These are phyloP conservation scores for Ophion slaviceki DNA, from an alignment of 2,888 invertebrate species.

Conservation along the genomic window DNA sequence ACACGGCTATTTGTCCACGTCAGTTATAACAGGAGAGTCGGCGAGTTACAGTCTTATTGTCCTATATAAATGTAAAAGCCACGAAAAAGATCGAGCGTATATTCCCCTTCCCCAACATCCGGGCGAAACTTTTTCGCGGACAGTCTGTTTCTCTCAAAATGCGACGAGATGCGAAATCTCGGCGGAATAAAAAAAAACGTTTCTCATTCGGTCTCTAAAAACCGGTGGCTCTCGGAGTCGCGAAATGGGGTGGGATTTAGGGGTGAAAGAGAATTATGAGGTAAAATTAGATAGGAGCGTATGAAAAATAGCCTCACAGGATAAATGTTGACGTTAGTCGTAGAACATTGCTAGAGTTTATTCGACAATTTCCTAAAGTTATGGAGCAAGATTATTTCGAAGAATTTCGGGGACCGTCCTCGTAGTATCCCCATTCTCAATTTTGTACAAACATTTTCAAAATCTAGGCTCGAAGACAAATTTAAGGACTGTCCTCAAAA, in stretches of 20 bases:
- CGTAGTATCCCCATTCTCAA: too few species aligned
- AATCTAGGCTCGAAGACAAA: too few species aligned
- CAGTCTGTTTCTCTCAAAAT: constrained; percentile 41
- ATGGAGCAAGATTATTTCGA: neutral
- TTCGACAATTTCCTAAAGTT: neutral
- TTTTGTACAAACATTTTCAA: too few species aligned
- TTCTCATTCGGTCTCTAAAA: constrained; percentile 8
- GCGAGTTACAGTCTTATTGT: constrained; percentile 37
- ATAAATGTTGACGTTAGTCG: constrained; percentile 54
- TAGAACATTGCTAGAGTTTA: constrained; percentile 13
- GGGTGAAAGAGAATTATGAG: constrained; percentile 33
- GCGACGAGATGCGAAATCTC: constrained; percentile 25
- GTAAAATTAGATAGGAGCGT: constrained; percentile 50
- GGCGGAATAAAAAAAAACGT: neutral
- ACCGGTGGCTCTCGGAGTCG: constrained; percentile 19
- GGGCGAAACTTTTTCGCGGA: constrained; percentile 33
- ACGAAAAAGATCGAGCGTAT: constrained; percentile 39
- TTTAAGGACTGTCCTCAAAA: too few species aligned
- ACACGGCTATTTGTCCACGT: constrained; percentile 60
- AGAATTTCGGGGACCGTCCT: neutral
- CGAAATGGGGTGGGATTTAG: constrained; percentile 30
- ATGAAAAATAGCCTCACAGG: constrained; percentile 31
- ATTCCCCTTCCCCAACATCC: constrained; percentile 15
- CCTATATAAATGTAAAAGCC: constrained; percentile 29
- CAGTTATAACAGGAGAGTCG: constrained; percentile 59